phyloP scores from a whole-genome alignment of 2,797 vertebrate species.

The Acanthis flammea region DNA sequence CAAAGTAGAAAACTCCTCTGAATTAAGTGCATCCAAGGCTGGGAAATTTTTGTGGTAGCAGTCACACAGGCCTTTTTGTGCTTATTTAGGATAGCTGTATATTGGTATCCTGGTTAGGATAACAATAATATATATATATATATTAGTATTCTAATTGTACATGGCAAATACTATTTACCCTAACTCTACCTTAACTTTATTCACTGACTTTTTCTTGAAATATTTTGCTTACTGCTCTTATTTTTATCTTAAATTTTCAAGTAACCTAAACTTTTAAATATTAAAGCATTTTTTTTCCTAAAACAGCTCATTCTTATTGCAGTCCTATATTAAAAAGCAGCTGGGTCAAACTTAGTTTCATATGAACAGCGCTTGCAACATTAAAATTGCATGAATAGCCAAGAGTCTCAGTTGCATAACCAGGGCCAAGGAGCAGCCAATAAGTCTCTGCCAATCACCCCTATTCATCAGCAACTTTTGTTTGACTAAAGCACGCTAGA shows the following conservation, averaged over 20 bases:
- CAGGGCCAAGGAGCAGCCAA: conserved; percentile 24
- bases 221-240: not conserved
- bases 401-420: conserved; percentile 20
- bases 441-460: conserved; percentile 39
- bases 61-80: not conserved
- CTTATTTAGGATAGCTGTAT: not conserved
- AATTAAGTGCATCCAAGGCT: not conserved
- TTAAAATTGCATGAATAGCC: conserved; percentile 35
- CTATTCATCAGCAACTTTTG: conserved; percentile 56
- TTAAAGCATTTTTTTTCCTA: not conserved
- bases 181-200: not conserved
- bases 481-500: conserved; percentile 42
- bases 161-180: not conserved
- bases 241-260: not conserved
- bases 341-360: not conserved
- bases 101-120: not conserved
- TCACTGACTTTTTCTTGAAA: not conserved
- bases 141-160: not conserved
- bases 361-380: not conserved
- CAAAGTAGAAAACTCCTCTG: not conserved
- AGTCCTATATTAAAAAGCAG: not conserved
- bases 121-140: not conserved
- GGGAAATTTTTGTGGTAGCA: not conserved
- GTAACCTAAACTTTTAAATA: not conserved
- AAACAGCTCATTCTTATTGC: not conserved